These are phyloP conservation scores for Nasonia vitripennis DNA, from an alignment of 1,140 invertebrate genomes.

Conservation along the genomic window DNA sequence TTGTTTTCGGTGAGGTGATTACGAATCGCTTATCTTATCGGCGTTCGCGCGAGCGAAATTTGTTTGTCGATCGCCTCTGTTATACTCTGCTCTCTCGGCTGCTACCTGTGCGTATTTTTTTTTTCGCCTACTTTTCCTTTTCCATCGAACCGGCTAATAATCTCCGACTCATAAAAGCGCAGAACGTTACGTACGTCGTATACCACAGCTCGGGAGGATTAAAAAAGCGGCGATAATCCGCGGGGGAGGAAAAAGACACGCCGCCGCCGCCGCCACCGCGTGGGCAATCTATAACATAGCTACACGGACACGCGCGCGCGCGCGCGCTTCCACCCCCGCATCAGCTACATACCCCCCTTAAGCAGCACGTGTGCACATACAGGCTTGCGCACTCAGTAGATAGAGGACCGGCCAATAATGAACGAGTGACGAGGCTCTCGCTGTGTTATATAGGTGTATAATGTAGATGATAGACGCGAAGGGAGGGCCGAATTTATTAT, in stretches of 20 bases:
- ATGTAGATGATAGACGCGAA: background rate
- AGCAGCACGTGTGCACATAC: background rate
- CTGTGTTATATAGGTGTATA: background rate
- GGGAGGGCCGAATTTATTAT: background rate
- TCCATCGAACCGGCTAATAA: background rate
- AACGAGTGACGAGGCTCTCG: background rate
- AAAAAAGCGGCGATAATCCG: background rate
- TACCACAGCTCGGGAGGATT: no score
- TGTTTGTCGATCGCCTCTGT: background rate
- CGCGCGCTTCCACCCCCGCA: background rate
- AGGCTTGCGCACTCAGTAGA: background rate
- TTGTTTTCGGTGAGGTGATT: background rate
- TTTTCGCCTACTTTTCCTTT: background rate
- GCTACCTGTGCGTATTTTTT: no score
- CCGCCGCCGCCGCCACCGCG: no score
- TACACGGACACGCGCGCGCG: background rate
- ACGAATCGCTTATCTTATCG: background rate
- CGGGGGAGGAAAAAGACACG: background rate
- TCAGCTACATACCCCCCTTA: background rate
- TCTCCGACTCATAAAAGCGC: background rate
- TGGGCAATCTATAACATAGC: background rate
- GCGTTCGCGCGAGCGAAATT: background rate
- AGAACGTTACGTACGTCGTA: no score
- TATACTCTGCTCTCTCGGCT: no score
- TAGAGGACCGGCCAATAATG: background rate